phyloP scores from a whole-genome alignment of 92 coral and sea anemone species.

The Epizoanthus illoricatus region DNA sequence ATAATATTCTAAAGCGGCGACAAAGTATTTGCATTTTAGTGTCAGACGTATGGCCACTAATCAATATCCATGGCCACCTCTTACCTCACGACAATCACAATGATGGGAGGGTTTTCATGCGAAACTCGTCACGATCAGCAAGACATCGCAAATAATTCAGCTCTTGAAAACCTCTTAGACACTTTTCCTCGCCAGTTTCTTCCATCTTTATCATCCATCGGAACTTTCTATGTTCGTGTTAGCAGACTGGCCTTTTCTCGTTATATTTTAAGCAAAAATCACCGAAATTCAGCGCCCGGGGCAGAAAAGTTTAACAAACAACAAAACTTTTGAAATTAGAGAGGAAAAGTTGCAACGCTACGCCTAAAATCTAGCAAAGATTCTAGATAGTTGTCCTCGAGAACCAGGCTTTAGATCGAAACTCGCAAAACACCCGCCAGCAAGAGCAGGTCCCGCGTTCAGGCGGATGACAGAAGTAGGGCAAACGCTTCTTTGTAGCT shows the following conservation, averaged over 20 bases:
- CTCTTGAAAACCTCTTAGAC: not conserved
- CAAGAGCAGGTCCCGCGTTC: conserved; percentile 11
- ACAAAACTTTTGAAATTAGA: conserved; percentile 1
- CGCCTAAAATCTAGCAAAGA: not conserved
- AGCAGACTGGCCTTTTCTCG: not conserved
- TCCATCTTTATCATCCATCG: not conserved
- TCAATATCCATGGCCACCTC: too few species aligned
- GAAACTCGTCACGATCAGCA: not conserved
- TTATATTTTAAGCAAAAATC: conserved; percentile 12
- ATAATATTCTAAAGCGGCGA: too few species aligned
- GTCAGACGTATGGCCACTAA: too few species aligned
- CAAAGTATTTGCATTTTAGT: too few species aligned
- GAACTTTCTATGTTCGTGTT: not conserved
- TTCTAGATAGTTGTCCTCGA: not conserved
- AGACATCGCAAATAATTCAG: not conserved
- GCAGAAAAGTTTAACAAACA: conserved; percentile 26
- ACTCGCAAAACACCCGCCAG: conserved; percentile 15
- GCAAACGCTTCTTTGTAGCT: not conserved
- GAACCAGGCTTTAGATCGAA: not conserved
- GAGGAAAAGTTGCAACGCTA: not conserved
- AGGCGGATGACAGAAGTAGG: not conserved
- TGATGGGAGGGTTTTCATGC: not conserved
- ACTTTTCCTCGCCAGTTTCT: not conserved
- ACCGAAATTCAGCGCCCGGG: conserved; percentile 24
- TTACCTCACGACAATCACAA: not conserved